Conservation (phyloP, 2,888 invertebrate species). For the Chrysotoxum bicinctum region DNA sequence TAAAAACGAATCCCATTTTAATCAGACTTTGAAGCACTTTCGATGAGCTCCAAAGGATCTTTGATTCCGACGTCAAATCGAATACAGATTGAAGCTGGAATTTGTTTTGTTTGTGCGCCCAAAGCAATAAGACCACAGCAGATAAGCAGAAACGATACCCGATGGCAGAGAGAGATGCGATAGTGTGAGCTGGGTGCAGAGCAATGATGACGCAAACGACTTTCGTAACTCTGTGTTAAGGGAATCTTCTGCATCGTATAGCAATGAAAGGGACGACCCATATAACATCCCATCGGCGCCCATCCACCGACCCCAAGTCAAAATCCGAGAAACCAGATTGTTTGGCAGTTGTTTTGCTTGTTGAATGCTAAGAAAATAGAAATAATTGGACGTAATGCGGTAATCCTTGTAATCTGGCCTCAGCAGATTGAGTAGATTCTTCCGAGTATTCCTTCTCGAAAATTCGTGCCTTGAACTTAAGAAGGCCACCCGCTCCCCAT, state of each 20-base stretch:
- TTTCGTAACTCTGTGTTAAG: constrained; percentile 42
- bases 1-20: constrained; percentile 71
- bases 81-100: constrained; percentile 64
- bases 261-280: constrained; percentile 45
- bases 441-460: constrained; percentile 28
- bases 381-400: constrained; percentile 75
- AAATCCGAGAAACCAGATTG: constrained; percentile 66
- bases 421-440: constrained; percentile 71
- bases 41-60: constrained; percentile 71
- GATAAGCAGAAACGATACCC: constrained; percentile 56
- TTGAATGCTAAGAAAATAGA: constrained; percentile 74
- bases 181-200: neutral
- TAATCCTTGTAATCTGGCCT: constrained; percentile 74
- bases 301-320: constrained; percentile 10
- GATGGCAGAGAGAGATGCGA: constrained; percentile 8
- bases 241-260: constrained; percentile 56
- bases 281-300: neutral
- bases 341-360: constrained; percentile 73
- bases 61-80: constrained; percentile 71
- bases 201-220: constrained; percentile 62
- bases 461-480: constrained; percentile 39
- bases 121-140: constrained; percentile 62
- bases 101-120: constrained; percentile 70
- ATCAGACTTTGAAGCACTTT: constrained; percentile 71
- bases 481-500: neutral